These are phyloP conservation scores for Arctocebus calabarensis DNA, from an alignment of 2,797 vertebrate species.

Conservation along the genomic window DNA sequence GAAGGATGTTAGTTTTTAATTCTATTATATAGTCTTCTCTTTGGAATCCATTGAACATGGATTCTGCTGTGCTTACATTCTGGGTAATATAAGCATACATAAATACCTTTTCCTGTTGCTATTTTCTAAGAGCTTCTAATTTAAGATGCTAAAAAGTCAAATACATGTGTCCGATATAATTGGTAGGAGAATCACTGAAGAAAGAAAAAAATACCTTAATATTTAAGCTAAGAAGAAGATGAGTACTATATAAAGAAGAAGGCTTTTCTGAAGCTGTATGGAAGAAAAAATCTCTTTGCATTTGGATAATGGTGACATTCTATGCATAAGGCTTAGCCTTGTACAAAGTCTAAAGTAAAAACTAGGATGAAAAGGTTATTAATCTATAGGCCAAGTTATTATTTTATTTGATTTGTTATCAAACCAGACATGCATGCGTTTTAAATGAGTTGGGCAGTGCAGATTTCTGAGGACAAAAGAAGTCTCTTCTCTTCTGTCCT, in stretches of 20 bases:
- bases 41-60: background rate
- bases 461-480: background rate
- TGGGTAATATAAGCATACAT: background rate
- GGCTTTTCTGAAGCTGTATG: background rate
- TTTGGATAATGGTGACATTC: background rate
- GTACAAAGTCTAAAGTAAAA: background rate
- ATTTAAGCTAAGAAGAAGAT: background rate
- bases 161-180: background rate
- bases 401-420: background rate
- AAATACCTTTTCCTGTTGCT: background rate
- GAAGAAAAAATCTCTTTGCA: background rate
- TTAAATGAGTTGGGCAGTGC: background rate
- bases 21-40: background rate
- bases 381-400: background rate
- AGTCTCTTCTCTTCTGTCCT: background rate
- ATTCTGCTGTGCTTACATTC: background rate
- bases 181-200: background rate
- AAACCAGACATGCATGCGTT: background rate
- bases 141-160: background rate
- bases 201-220: background rate
- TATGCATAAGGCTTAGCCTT: background rate
- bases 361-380: background rate
- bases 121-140: constrained; percentile 1
- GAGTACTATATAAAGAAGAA: background rate
- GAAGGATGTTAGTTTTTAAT: constrained; percentile 30